Conservation (phyloP, 1,140 invertebrate species). For the Apis dorsata region DNA sequence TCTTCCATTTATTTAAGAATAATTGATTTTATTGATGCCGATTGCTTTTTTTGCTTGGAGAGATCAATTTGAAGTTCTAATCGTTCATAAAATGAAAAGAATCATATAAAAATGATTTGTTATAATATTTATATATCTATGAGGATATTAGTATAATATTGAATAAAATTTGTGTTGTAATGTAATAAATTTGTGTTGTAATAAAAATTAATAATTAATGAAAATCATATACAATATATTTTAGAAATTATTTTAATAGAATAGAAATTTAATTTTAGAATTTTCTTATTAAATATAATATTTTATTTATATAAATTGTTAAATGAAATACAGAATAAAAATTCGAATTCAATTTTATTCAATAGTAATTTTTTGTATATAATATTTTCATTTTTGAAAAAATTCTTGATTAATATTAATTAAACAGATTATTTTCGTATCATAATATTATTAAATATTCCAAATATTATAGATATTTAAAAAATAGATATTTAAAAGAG, state of each 20-base stretch:
- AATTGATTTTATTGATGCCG: conserved; percentile 23
- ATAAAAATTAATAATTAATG: neutral
- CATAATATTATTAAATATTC: conserved; percentile 1
- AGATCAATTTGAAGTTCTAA: conserved; percentile 11
- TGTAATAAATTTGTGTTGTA: neutral
- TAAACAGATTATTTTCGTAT: neutral
- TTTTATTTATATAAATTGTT: no score
- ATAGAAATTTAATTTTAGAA: neutral
- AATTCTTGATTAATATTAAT: neutral
- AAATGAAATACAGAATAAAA: neutral
- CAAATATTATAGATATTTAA: neutral
- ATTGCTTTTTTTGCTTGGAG: neutral
- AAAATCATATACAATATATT: neutral
- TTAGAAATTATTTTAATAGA: neutral
- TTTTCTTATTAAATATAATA: neutral
- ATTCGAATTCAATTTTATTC: neutral
- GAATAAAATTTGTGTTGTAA: neutral
- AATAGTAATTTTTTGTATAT: no score
- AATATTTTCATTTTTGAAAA: neutral
- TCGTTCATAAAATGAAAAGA: neutral
- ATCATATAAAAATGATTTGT: conserved; percentile 16
- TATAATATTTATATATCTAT: neutral
- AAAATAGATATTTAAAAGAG: conserved; percentile 10
- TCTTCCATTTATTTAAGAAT: conserved; percentile 45
- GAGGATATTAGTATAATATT: neutral